Evolutionary conservation across 1,140 invertebrate genomes (phyloP).

Genomic region (Penaeus vannamei): DNA sequence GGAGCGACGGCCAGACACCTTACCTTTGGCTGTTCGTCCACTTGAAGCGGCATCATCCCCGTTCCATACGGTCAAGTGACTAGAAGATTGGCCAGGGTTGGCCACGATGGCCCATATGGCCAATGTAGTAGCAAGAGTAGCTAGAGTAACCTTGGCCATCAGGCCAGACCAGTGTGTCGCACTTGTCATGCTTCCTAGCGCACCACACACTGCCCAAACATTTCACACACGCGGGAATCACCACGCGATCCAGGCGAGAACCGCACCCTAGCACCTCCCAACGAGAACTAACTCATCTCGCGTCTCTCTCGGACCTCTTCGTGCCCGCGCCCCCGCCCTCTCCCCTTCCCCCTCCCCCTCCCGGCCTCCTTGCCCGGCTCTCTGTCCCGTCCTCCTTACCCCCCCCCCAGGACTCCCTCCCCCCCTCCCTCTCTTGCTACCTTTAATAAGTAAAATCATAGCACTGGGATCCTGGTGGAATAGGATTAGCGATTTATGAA

Average conservation of each 20-base stretch:
- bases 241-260: background rate
- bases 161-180: slow-evolving; percentile 26
- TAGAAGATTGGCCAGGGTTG: slow-evolving; percentile 16
- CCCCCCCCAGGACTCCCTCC: background rate
- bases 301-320: no score
- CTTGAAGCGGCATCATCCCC: slow-evolving; percentile 27
- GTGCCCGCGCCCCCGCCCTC: slow-evolving; percentile 1
- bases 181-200: slow-evolving; percentile 31
- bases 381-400: no score
- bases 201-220: slow-evolving; percentile 10
- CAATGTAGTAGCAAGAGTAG: slow-evolving; percentile 12
- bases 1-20: background rate
- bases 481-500: no score
- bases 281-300: no score
- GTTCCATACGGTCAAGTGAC: slow-evolving; percentile 31
- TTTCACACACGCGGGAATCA: slow-evolving; percentile 3
- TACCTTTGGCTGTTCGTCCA: slow-evolving; percentile 31
- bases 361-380: background rate
- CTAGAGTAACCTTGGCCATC: slow-evolving; percentile 10
- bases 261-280: no score
- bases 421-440: background rate
- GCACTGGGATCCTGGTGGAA: background rate
- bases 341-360: background rate
- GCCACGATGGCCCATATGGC: slow-evolving; percentile 21
- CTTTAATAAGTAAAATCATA: no score